These are phyloP conservation scores for Vannuccia rotundouncinata DNA, from an alignment of 2,888 invertebrate genomes.

Conservation along the genomic window DNA sequence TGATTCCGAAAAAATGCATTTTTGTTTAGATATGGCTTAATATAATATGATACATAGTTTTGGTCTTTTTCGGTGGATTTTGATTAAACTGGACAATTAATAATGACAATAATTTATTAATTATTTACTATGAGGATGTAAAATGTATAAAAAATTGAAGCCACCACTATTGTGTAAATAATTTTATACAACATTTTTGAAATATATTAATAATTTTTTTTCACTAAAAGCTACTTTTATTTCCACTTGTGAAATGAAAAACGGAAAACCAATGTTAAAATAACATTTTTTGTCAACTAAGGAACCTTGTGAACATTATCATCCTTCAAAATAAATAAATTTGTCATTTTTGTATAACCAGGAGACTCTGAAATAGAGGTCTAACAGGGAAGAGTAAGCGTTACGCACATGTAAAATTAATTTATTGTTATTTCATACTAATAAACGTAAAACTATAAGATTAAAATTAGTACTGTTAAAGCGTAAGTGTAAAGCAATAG, in stretches of 20 bases:
- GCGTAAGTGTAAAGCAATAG: constrained; percentile 11
- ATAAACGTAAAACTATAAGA: constrained; percentile 14
- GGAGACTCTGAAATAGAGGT: not conserved
- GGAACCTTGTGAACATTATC: not conserved
- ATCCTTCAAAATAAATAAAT: constrained; percentile 17
- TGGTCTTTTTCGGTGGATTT: not conserved
- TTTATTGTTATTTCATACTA: constrained; percentile 14
- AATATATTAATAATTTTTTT: not conserved
- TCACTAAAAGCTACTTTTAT: not conserved
- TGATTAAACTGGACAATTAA: not conserved
- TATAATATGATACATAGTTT: not conserved
- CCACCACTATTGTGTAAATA: not conserved
- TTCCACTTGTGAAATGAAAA: constrained; percentile 21
- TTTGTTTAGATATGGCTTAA: not conserved
- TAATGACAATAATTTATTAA: not conserved
- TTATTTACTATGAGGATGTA: not conserved
- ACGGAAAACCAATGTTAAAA: constrained; percentile 20
- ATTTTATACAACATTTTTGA: not conserved
- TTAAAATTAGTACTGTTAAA: constrained; percentile 18
- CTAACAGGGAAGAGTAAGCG: not conserved
- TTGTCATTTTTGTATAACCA: not conserved
- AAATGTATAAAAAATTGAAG: not conserved
- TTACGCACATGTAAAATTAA: not conserved
- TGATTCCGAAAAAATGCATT: constrained; percentile 2
- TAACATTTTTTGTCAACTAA: not conserved